These are phyloP conservation scores for Mionectes olivaceus DNA, from an alignment of 2,797 vertebrate genomes.

Conservation along the genomic window DNA sequence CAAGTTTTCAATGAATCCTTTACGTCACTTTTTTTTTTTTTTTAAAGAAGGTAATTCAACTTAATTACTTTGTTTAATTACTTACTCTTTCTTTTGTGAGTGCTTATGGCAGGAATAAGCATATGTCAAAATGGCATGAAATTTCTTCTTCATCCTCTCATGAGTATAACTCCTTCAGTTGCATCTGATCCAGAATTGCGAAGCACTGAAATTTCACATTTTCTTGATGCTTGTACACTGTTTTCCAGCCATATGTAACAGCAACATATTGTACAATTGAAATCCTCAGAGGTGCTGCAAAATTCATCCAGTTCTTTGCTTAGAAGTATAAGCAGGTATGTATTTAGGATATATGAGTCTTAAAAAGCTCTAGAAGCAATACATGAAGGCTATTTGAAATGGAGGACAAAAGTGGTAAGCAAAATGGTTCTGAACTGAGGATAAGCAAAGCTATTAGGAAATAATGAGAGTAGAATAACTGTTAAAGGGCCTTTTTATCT, in stretches of 20 bases:
- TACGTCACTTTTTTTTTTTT: background rate
- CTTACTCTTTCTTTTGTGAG: background rate
- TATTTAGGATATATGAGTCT: background rate
- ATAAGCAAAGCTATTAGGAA: background rate
- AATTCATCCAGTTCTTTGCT: constrained; percentile 3
- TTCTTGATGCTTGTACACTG: background rate
- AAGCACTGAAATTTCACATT: background rate
- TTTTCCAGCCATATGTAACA: background rate
- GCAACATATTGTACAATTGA: background rate
- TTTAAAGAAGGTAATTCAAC: background rate
- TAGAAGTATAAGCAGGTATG: constrained; percentile 14
- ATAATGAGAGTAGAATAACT: background rate
- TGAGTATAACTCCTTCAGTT: background rate
- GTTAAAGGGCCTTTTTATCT: background rate
- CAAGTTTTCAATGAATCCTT: background rate
- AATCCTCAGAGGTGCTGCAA: background rate
- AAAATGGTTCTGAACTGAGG: background rate
- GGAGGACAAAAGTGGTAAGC: background rate
- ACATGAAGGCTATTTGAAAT: constrained; percentile 1
- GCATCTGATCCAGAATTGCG: background rate
- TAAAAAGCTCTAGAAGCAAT: background rate
- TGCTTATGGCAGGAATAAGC: background rate
- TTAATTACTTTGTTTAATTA: background rate
- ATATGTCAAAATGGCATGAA: background rate
- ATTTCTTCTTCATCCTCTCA: background rate